phyloP scores from a whole-genome alignment of 2,113 vertebrate species.

The Entomyzon cyanotis region DNA sequence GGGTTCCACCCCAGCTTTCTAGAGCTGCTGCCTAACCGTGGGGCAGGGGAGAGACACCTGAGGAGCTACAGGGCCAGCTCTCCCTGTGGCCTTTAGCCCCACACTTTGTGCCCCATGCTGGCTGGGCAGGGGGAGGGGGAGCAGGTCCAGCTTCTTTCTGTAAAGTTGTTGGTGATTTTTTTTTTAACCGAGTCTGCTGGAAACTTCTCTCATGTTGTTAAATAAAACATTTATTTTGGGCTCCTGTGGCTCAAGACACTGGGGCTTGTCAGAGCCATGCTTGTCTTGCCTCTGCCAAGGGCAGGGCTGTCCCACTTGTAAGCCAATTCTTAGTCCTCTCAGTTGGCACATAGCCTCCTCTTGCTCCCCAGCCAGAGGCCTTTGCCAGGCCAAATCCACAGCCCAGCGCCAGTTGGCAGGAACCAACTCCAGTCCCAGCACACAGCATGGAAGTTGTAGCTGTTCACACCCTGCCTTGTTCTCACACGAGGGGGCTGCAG shows the following conservation, averaged over 20 bases:
- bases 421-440: background rate
- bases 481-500: background rate
- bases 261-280: background rate
- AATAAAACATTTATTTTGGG: constrained; percentile 72
- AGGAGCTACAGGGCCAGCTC: background rate
- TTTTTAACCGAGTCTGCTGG: constrained; percentile 31
- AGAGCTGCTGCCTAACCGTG: background rate
- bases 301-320: background rate
- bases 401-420: background rate
- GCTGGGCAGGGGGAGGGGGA: background rate
- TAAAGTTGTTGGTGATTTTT: constrained; percentile 35
- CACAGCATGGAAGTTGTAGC: fast-evolving
- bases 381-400: background rate
- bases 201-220: constrained; percentile 58
- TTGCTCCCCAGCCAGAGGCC: background rate
- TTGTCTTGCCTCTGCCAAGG: background rate
- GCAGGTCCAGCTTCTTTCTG: constrained; percentile 30
- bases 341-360: background rate
- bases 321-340: background rate
- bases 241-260: constrained; percentile 41
- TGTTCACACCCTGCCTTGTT: background rate
- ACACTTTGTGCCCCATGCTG: background rate
- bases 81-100: background rate
- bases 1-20: background rate
- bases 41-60: background rate